A percentile compares a stretch with the other conserved stretches of the same genome.
These are phyloP conservation scores for Leptopilina boulardi DNA, from an alignment of 1,140 invertebrate species.

Conservation along the genomic window DNA sequence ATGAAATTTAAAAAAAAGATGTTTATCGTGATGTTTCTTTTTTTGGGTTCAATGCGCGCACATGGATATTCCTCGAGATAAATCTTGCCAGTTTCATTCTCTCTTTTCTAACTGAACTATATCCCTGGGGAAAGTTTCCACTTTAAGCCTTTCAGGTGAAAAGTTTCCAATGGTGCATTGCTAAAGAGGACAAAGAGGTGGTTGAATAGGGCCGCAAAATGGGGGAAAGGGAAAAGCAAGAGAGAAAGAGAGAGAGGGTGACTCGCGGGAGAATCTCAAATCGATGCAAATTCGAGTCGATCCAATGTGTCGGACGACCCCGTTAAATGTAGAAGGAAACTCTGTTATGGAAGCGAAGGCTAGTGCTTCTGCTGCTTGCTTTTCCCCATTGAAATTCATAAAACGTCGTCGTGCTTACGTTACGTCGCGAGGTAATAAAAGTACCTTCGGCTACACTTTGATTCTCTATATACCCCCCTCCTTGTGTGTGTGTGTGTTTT, in stretches of 20 bases:
- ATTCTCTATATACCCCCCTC: slow-evolving; percentile 40
- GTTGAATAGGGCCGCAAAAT: slow-evolving; percentile 11
- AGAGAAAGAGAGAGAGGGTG: not conserved
- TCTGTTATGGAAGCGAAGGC: slow-evolving; percentile 35
- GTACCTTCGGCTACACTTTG: slow-evolving; percentile 46
- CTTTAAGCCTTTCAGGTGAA: slow-evolving; percentile 28
- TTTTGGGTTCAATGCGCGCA: too few species aligned
- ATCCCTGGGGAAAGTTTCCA: slow-evolving; percentile 22
- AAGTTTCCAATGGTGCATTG: slow-evolving; percentile 29
- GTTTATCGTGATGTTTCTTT: too few species aligned
- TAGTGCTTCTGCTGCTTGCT: slow-evolving; percentile 33
- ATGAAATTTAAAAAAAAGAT: too few species aligned
- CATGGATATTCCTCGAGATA: not conserved
- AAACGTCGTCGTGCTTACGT: slow-evolving; percentile 46
- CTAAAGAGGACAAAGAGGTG: slow-evolving; percentile 28
- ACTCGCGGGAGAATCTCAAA: slow-evolving; percentile 36
- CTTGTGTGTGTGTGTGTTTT: too few species aligned
- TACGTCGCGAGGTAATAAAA: slow-evolving; percentile 41
- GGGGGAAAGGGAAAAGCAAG: slow-evolving; percentile 24
- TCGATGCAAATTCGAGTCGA: slow-evolving; percentile 48
- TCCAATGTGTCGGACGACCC: slow-evolving; percentile 42
- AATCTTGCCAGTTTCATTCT: not conserved
- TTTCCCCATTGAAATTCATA: slow-evolving; percentile 53
- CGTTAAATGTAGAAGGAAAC: slow-evolving; percentile 26
- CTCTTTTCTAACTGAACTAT: slow-evolving; percentile 4